Evolutionary conservation across 2,113 vertebrate species (phyloP), one percentile per base, ranked within the genome.

Genomic region (Solea solea): DNA sequence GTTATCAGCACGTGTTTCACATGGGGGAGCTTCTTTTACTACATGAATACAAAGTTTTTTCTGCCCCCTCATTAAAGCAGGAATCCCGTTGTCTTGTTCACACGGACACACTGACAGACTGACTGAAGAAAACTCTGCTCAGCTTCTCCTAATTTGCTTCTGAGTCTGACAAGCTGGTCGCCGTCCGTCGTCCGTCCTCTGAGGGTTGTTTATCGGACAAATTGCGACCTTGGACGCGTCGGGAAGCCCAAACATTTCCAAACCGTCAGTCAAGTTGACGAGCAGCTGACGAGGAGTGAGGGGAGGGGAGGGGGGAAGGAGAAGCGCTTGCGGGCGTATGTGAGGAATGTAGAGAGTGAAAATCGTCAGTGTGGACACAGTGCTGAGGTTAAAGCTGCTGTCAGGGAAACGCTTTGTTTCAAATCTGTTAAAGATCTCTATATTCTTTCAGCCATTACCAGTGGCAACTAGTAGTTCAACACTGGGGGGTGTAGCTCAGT

Each of bases 401-500:
- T 34, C 34, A 34, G 34, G 1, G 34, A 34, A 34, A 34, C 34
- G 5, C 34, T 34, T 1, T 0, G 5, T 34, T 34, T 34, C 34
- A 34, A 34, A 34, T 34, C 2, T 34, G 34, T 34, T 21, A 21
- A 21, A 21, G 21, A 21, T 21, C 21, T 21, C 21, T 21, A 21
- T 21, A 21, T 21, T 21, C 21, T 1, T 21, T 21, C 21, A 21
- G 21, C 21, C 21, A 21, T 21, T 21, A 21, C 21, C 21, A 21
- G 21, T 21, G 21, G 21, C 21, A 21, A 21, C 21, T 21, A 21
- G 21, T 21, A 21, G 21, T 21, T 21, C 21, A 21, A 21, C 21
- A 21, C 21, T 21, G 21, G 21, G 21, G 21, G 21, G 21, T 21
- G 21, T 34, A 34, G 5, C 94, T 95, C 94, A 95, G 94, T 94